Base-by-base conservation (phyloP, 2,888 invertebrate genomes). In the Sclerodermus sp. region DNA sequence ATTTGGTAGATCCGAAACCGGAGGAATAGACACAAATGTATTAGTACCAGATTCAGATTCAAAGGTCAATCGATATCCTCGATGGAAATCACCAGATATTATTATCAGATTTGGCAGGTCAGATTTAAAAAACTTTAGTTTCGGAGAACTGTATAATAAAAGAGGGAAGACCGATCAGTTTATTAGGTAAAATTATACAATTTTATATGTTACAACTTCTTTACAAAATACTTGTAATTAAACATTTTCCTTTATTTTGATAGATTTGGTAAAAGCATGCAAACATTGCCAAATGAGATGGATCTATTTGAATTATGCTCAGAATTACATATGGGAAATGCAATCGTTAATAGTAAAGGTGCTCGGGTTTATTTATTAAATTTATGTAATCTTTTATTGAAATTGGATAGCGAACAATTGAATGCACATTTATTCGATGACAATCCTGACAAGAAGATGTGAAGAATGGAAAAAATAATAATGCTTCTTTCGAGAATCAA, bases 91-190 rank as follows among this genome's bases (percentile, higher is more conserved):
- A 1, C 57, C 75, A 5, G 76, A 75, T 47, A 64, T 73, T 16
- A 68, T 76, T 38, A 76, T 78, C 39, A 65, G 78, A 17, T 77
- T 77, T 45, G 79, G 78, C 0, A 65, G 77, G 1, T 62, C 71
- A 1, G 67, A 66, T 0, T 50, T 47, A 32, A 73, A 69, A 31
- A 47, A 38, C 5, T n/a, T n/a, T n/a, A 15, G 37, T 12, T 23
- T 23, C 2, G 45, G 42, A 45, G 62, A 53, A 43, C 48, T 38
- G 8, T 34, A 43, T 4, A 51, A 48, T 6, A 60, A 62, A 36
- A 60, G 62, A 1, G 59, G 65, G 12, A 64, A 66, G 16, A 67
- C 60, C n/a, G 67, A 63, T 31, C 55, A 62, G 18, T 72, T 69
- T 46, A 62, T 71, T 42, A 68, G 74, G 55, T 60, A 51, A 49